A percentile compares a stretch with the other conserved stretches of the same genome.
Evolutionary conservation across 2,113 vertebrate species (phyloP).

Genomic region (Corvus moneduloides): DNA sequence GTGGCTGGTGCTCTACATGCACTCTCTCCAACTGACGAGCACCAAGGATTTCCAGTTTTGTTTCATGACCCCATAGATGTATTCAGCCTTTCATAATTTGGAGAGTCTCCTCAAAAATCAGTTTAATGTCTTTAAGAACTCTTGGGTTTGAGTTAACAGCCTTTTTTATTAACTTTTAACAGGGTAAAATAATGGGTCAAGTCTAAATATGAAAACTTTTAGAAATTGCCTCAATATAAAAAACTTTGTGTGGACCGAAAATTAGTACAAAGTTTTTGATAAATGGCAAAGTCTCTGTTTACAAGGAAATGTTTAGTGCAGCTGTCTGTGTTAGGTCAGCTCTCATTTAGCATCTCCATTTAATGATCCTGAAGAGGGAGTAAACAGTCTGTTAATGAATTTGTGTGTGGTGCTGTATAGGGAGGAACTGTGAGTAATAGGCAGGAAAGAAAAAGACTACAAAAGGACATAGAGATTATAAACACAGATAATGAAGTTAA

Average conservation of each 20-base stretch:
- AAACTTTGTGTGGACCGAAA: neutral
- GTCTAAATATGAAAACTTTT: neutral
- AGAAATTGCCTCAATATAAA: neutral
- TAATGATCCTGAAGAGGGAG: constrained; percentile 57
- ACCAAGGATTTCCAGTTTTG: neutral
- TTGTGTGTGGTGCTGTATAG: neutral
- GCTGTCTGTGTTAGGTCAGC: constrained; percentile 25
- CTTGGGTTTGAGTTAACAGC: neutral
- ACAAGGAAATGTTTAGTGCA: constrained; percentile 14
- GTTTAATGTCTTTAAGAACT: neutral
- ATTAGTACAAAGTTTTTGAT: neutral
- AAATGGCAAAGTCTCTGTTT: neutral
- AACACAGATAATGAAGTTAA: constrained; percentile 21
- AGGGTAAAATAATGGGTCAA: neutral
- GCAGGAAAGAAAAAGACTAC: neutral
- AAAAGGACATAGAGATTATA: neutral
- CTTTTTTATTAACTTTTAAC: neutral
- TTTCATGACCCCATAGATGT: neutral
- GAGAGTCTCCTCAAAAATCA: neutral
- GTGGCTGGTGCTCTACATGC: neutral
- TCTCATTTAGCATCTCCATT: constrained; percentile 50
- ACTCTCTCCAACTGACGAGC: rapidly evolving
- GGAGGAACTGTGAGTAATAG: constrained; percentile 27
- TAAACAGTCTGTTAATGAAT: constrained; percentile 50
- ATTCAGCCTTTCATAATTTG: neutral